Conservation (phyloP, 2,797 vertebrate species). For the Poecilia wingei region DNA sequence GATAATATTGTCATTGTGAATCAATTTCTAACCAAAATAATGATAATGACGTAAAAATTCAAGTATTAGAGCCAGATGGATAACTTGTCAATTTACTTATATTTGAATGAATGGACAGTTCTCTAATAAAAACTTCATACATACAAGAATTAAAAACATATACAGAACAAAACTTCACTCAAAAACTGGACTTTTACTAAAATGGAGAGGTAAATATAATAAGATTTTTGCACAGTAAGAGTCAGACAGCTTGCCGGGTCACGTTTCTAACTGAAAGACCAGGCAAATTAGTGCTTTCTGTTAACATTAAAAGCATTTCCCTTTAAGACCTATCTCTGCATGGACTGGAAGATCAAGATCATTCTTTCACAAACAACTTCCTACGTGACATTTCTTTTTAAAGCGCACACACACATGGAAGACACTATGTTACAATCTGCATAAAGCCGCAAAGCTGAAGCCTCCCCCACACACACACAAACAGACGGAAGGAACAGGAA, state of each 20-base stretch:
- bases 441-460: conserved; percentile 26
- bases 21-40: too few relatives aligned
- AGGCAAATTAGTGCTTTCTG: not conserved
- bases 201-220: not conserved
- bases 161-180: not conserved
- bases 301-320: not conserved
- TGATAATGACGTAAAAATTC: too few relatives aligned
- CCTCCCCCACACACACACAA: conserved; percentile 25
- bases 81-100: not conserved
- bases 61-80: not conserved
- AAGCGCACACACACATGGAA: conserved; percentile 18
- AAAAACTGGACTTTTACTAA: not conserved
- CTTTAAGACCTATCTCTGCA: not conserved
- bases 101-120: not conserved
- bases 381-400: conserved; percentile 6
- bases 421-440: conserved; percentile 16
- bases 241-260: not conserved
- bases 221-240: not conserved
- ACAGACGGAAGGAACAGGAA: conserved; percentile 61
- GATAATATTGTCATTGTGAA: too few relatives aligned
- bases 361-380: not conserved
- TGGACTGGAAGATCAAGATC: not conserved
- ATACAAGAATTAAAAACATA: not conserved
- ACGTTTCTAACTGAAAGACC: not conserved
- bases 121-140: not conserved